phyloP scores from a whole-genome alignment of 2,113 vertebrate species.

The Patagioenas fasciata region DNA sequence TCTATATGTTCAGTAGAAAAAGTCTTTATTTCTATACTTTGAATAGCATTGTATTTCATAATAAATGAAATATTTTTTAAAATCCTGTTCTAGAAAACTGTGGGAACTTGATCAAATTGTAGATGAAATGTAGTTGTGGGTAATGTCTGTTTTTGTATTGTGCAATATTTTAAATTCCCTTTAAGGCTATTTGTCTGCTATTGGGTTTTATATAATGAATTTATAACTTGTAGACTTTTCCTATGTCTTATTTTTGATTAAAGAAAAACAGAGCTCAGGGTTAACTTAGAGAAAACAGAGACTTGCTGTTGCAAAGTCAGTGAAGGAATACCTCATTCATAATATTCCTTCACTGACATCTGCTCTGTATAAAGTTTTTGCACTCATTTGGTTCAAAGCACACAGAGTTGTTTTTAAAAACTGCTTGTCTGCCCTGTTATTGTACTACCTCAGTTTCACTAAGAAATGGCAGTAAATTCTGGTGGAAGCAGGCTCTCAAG shows the following conservation, averaged over 20 bases:
- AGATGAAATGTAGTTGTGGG: neutral
- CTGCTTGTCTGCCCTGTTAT: neutral
- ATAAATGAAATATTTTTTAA: neutral
- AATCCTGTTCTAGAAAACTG: neutral
- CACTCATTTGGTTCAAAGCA: neutral
- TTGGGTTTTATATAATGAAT: neutral
- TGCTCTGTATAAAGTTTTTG: neutral
- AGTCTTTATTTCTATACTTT: neutral
- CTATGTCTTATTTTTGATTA: neutral
- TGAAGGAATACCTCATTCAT: neutral
- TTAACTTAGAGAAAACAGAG: neutral
- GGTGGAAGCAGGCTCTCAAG: neutral
- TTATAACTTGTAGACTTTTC: neutral
- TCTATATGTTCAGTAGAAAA: neutral
- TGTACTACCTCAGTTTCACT: neutral
- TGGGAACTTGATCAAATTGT: neutral
- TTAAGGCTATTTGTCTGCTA: neutral
- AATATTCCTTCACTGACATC: neutral
- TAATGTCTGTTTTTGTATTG: neutral
- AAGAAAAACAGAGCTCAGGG: neutral
- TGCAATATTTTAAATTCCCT: neutral
- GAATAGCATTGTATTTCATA: neutral
- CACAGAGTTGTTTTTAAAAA: neutral
- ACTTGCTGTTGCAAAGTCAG: neutral
- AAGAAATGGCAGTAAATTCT: conserved; percentile 13